phyloP scores from a whole-genome alignment of 2,113 vertebrate species.

The Silurus asotus region DNA sequence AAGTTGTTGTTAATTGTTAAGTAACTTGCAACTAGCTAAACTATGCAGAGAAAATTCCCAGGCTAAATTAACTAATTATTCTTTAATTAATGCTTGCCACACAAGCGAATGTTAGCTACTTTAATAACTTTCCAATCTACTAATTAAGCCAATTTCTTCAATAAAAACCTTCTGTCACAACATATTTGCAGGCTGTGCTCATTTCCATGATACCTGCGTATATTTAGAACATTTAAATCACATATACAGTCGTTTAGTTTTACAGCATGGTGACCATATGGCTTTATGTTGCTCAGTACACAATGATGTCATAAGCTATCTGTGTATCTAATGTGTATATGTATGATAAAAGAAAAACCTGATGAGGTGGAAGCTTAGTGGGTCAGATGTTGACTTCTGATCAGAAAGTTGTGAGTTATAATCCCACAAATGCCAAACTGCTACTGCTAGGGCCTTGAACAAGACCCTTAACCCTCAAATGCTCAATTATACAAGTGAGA shows the following conservation, averaged over 20 bases:
- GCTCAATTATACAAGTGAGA: too few relatives aligned
- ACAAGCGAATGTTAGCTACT: neutral
- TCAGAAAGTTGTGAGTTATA: too few relatives aligned
- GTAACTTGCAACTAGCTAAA: neutral
- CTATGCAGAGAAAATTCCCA: neutral
- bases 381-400: too few relatives aligned
- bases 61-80: neutral
- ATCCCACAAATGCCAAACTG: too few relatives aligned
- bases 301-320: neutral
- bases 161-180: neutral
- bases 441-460: too few relatives aligned
- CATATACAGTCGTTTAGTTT: neutral
- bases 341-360: neutral
- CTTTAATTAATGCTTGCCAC: neutral
- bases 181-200: neutral
- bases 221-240: neutral
- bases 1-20: neutral
- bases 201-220: neutral
- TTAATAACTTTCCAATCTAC: neutral
- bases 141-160: neutral
- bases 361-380: too few relatives aligned
- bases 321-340: neutral
- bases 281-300: neutral
- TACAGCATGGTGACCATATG: constrained; percentile 8
- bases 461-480: too few relatives aligned